Evolutionary conservation across 2,888 invertebrate genomes (phyloP), one percentile per base, ranked within the genome.

Genomic region (Ophion ellenae): DNA sequence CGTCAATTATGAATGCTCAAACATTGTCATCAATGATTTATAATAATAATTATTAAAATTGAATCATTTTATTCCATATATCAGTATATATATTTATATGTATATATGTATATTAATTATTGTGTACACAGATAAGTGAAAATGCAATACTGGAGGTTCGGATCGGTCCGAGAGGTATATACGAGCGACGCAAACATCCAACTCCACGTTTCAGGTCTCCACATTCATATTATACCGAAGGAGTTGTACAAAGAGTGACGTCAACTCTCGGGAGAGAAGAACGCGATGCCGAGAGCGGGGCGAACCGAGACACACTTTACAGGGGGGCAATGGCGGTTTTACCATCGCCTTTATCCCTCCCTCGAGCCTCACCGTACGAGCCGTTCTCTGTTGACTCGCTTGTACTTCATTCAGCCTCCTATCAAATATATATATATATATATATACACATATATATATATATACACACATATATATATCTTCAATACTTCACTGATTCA

Each of bases 321-420:
- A 36, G 53, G 53, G 80, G 75, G 81, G 67, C 70, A 80, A 63
- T 74, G 80, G 69, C 74, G 61, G 86, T 85, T 86, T 82, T 88
- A 85, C 87, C 84, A 79, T 86, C 87, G 87, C 84, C 81, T 87
- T 83, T 86, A 84, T 87, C 84, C 86, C 87, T 83, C 53, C 84
- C 69, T 74, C 71, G 20, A 47, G 36, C 9, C 70, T 71, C 47
- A 53, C 36, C 57, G 36, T 69, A 76, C 57, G 64, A 28, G 61
- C 64, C 24, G 64, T 80, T 45, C 64, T 66, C 69, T 20, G 32
- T 59, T 47, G 28, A 74, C 64, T 67, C n/a, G 11, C 17, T 36
- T 57, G 20, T 11, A 28, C 53, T 53, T 53, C 53, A 28, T 9
- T 28, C 9, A 70, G 17, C 10, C 32, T 24, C 14, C 57, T 5